Evolutionary conservation across 2,888 invertebrate genomes (phyloP), one percentile per base, ranked within the genome.

Genomic region (Agriopis marginaria): DNA sequence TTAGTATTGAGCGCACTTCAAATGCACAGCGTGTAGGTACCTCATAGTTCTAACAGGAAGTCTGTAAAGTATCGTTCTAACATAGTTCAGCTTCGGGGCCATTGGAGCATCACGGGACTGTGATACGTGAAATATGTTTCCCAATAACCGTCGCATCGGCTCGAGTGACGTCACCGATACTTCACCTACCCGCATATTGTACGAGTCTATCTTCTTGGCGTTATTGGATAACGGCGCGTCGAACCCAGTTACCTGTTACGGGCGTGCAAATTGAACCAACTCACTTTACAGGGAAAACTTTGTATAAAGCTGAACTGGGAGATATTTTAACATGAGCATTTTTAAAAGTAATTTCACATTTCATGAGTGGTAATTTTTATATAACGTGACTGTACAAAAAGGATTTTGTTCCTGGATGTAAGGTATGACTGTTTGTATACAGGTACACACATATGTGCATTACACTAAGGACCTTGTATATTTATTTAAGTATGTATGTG

Each of bases 111-210:
- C 45, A 32, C 14, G 14, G 47, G 17, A 32, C 44, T 65, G 62
- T 44, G 63, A 66, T 59, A 66, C 70, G 65, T 68, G 71, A 68
- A 68, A 66, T 71, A 71, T 66, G 49, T 47, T 44, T 23, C 12
- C 58, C 60, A 71, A 68, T 71, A 71, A 62, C 62, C 60, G 61
- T 62, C 59, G 49, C 68, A 50, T 44, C 45, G 53, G 61, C 51
- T 67, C 51, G 9, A n/a, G 62, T 68, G 68, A 63, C 71, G 55
- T 63, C 68, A 65, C 53, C 64, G 49, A 68, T 55, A 68, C 51
- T 44, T 68, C 54, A 68, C 59, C 53, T 47, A n/a, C 62, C 51
- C 62, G 39, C 58, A 68, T 68, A 68, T 68, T 68, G 63, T 63
- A 53, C 44, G 47, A 63, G 63, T 63, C 63, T 68, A 68, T 63